Base-by-base conservation (phyloP, 2,888 invertebrate genomes). In the Hydroisotoma schaefferi region DNA sequence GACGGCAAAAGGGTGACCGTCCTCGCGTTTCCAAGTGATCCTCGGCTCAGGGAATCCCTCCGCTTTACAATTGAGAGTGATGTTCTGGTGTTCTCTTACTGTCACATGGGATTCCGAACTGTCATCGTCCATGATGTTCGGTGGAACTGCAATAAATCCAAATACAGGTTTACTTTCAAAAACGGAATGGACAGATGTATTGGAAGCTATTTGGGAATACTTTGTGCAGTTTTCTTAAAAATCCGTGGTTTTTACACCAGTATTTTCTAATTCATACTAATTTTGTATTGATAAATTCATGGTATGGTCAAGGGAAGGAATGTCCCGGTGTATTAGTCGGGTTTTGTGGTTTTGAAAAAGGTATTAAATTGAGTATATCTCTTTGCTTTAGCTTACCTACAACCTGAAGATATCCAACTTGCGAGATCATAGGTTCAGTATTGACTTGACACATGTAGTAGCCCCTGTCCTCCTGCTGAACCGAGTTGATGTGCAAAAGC, bases 351-450 rank as follows among this genome's bases (percentile, higher is more conserved):
- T n/a, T n/a, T n/a, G n/a, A n/a, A n/a, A n/a, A n/a, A n/a, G n/a
- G n/a, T n/a, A n/a, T n/a, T n/a, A n/a, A n/a, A n/a, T n/a, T n/a
- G n/a, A n/a, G n/a, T n/a, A n/a, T n/a, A n/a, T n/a, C n/a, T n/a
- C n/a, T n/a, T n/a, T n/a, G n/a, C n/a, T n/a, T n/a, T n/a, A 40
- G n/a, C 40, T 84, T 76, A 93, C 94, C 93, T 38, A 93, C 91
- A 64, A 94, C 93, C 80, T 93, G 90, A 43, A 94, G 83, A 76
- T 89, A 92, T 60, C 94, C 94, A 37, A 92, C 90, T 83, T 93
- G 93, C 76, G 90, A 92, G 76, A 93, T 92, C 92, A 93, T 93
- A 0, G 94, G 94, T 77, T 90, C 88, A 49, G 93, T 92, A 79
- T 94, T 94, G 72, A 86, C 83, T 80, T 90, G 90, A 78, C 90